Evolutionary conservation across 2,113 vertebrate genomes (phyloP), one percentile per base, ranked within the genome.

Genomic region (Euleptes europaea): DNA sequence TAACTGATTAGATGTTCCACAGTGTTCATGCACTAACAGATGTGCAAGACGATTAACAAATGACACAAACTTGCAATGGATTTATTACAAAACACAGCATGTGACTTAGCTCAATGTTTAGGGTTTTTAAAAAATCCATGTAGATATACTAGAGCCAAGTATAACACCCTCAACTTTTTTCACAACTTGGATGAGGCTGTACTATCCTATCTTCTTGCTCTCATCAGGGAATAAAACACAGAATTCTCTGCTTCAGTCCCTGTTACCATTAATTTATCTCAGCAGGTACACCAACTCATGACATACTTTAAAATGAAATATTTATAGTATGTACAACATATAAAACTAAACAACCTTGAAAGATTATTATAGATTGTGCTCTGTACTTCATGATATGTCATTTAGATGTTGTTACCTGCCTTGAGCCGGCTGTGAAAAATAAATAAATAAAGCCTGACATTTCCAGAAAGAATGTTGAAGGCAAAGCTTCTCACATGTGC

Each of bases 301-400:
- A 42, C 21, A 42, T 42, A 42, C 42, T 35, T 69, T 15, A 51
- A 76, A 33, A 54, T 35, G 26, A 26, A 70, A 70, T 19, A 38
- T 70, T 70, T 35, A 21, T 70, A 70, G 35, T 31, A 65, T 65
- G 28, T 65, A 28, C 63, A 65, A 5, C 63, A 31, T 8, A 17
- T 47, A 2, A 71, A 89, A 38, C 44, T 70, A 92, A 86, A 91
- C 38, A 91, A 83, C 33, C 77, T 44, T 38, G 23, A 82, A 75
- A 60, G 57, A n/a, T 76, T 14, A 66, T 0, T 77, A 80, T 57
- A 83, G 88, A 67, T n/a, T 12, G 44, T 31, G 69, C 42, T 6
- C 17, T 82, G 76, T 0, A 1, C 63, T 0, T 0, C 73, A 47
- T 21, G 44, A 87, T 89, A 84, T 82, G 26, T 80, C 76, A 77